Percentiles rank a stretch among this genome's conserved stretches.
Conservation (phyloP, 1,140 invertebrate genomes). For the Cyclargus thomasi region DNA sequence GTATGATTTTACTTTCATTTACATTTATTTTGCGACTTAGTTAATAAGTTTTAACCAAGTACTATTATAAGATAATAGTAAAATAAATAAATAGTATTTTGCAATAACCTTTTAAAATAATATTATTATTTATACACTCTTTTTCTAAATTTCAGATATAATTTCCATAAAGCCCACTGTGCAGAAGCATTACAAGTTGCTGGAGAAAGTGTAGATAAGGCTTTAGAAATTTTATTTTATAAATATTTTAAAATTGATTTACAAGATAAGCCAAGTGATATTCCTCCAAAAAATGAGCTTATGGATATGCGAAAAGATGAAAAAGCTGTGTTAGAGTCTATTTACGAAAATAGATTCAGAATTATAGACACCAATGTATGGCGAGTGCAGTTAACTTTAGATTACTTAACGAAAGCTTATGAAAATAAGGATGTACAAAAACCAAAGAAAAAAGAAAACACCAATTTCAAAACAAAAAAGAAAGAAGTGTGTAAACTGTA, state of each 20-base stretch:
- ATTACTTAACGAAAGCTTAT: slow-evolving; percentile 80
- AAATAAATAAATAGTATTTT: no score
- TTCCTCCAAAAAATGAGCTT: slow-evolving; percentile 73
- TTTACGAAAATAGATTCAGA: slow-evolving; percentile 81
- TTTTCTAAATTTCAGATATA: slow-evolving; percentile 73
- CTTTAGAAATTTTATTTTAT: slow-evolving; percentile 80
- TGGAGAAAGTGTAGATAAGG: slow-evolving; percentile 79
- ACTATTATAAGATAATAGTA: no score
- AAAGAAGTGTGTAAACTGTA: slow-evolving; percentile 82
- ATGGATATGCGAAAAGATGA: slow-evolving; percentile 81
- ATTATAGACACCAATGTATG: slow-evolving; percentile 82
- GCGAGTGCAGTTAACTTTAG: slow-evolving; percentile 79
- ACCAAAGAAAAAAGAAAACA: slow-evolving; percentile 57
- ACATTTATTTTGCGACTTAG: neutral
- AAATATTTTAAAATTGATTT: slow-evolving; percentile 79
- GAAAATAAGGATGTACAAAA: slow-evolving; percentile 71
- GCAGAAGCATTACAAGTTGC: slow-evolving; percentile 81
- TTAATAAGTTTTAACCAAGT: neutral
- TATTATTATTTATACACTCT: neutral
- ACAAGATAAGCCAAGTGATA: slow-evolving; percentile 50
- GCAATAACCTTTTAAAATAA: no score
- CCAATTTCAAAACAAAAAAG: slow-evolving; percentile 69
- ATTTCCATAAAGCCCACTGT: slow-evolving; percentile 84
- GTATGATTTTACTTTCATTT: slow-evolving; percentile 57
- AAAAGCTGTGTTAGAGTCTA: slow-evolving; percentile 82